These are phyloP conservation scores for Platycheirus rosarum DNA, from an alignment of 2,888 invertebrate genomes.

Conservation along the genomic window DNA sequence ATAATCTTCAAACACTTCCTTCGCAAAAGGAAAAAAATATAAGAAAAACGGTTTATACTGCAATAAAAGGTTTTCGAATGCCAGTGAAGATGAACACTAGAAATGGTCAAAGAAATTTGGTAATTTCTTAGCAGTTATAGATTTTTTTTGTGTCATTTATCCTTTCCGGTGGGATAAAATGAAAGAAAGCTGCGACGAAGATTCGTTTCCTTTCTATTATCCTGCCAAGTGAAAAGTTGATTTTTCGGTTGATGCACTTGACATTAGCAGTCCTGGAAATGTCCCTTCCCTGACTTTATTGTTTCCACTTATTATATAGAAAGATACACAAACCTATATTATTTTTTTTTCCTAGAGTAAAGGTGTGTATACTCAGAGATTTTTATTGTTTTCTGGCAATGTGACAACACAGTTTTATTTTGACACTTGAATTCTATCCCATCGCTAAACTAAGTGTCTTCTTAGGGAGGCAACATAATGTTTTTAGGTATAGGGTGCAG, in stretches of 20 bases:
- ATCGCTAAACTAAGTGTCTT: conserved; percentile 34
- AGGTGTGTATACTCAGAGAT: neutral
- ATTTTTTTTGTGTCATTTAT: conserved; percentile 9
- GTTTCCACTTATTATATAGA: conserved; percentile 3
- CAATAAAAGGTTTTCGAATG: conserved; percentile 50
- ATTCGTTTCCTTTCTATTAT: conserved; percentile 21
- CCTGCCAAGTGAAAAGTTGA: conserved; percentile 54
- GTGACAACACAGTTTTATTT: conserved; percentile 47
- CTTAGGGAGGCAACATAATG: conserved; percentile 25
- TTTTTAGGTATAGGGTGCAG: conserved; percentile 18
- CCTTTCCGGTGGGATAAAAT: conserved; percentile 39
- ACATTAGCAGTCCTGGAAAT: conserved; percentile 30
- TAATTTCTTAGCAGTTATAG: conserved; percentile 47
- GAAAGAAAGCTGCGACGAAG: conserved; percentile 35
- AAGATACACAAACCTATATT: conserved; percentile 4
- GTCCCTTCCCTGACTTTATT: conserved; percentile 19
- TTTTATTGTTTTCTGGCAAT: conserved; percentile 49
- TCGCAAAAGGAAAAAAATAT: conserved; percentile 5
- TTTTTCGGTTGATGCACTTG: conserved; percentile 54
- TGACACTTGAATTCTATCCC: conserved; percentile 20
- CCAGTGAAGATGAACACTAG: neutral
- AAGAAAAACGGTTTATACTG: conserved; percentile 24
- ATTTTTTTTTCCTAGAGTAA: neutral
- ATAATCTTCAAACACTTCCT: conserved; percentile 64
- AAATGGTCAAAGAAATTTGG: conserved; percentile 53